Conservation (phyloP, 2,797 vertebrate species). For the Betta splendens region DNA sequence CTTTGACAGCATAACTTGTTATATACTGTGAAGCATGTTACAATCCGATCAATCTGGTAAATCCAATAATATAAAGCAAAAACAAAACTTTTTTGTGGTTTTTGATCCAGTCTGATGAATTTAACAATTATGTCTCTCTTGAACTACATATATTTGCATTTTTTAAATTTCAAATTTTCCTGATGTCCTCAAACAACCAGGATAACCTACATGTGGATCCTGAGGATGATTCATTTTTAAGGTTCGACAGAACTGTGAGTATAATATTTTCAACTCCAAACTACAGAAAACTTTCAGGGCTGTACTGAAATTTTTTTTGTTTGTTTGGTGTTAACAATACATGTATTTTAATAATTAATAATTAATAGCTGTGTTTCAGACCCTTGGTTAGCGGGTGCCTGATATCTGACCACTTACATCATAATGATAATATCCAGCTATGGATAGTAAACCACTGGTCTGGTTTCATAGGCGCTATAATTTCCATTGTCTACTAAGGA, state of each 20-base stretch:
- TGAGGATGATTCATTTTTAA: conserved; percentile 32
- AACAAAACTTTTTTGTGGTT: conserved; percentile 37
- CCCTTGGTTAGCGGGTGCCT: conserved; percentile 9
- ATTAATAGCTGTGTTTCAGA: conserved; percentile 20
- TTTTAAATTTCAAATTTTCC: conserved; percentile 15
- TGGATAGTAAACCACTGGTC: conserved; percentile 22
- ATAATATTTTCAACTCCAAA: background rate
- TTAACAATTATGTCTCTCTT: conserved; percentile 15
- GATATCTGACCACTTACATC: conserved; percentile 39
- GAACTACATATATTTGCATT: conserved; percentile 17
- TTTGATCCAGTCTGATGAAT: conserved; percentile 48
- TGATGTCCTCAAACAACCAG: conserved; percentile 81
- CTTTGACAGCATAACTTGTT: conserved; percentile 17
- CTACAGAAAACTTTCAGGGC: background rate
- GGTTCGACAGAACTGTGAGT: conserved; percentile 65
- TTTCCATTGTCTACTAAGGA: too few relatives aligned
- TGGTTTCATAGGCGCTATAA: conserved; percentile 36
- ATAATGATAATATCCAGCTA: conserved; percentile 45
- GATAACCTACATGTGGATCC: conserved; percentile 67
- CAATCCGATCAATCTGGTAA: conserved; percentile 39
- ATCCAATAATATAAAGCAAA: conserved; percentile 28
- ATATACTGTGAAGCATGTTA: conserved; percentile 16
- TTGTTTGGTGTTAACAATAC: conserved; percentile 10
- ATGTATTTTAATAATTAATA: background rate
- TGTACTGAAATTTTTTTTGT: background rate